These are phyloP conservation scores for Phrynocephalus guinanensis DNA, from an alignment of 2,797 vertebrate genomes.

Conservation along the genomic window DNA sequence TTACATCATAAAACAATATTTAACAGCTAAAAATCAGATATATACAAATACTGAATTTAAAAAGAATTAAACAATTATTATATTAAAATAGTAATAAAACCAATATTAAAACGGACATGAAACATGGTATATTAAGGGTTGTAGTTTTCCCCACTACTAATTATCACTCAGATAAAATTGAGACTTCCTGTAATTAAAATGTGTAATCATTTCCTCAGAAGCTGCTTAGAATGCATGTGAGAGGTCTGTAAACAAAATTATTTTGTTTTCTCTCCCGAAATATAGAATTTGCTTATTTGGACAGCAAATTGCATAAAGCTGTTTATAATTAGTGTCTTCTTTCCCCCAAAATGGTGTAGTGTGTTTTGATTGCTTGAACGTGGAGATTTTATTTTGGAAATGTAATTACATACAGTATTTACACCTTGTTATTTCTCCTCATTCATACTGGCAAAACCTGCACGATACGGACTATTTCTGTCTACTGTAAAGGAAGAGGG, in stretches of 20 bases:
- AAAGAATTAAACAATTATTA: too few species aligned
- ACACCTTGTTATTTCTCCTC: background rate
- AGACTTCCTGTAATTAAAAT: background rate
- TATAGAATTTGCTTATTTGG: background rate
- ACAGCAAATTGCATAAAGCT: background rate
- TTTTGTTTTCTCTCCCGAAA: background rate
- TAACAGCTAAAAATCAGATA: too few species aligned
- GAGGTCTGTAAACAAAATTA: background rate
- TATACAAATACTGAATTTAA: too few species aligned
- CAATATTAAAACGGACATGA: too few species aligned
- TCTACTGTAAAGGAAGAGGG: too few species aligned
- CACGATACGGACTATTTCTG: background rate
- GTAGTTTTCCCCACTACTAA: background rate
- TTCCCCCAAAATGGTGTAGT: too few species aligned
- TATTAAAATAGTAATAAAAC: too few species aligned
- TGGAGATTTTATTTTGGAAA: background rate
- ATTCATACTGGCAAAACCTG: background rate
- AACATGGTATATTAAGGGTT: background rate
- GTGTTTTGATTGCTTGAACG: background rate
- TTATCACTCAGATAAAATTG: background rate
- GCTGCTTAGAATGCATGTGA: background rate
- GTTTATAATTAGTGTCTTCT: background rate
- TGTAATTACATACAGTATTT: too few species aligned
- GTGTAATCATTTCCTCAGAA: background rate
- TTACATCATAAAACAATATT: too few species aligned